Evolutionary conservation across 2,113 vertebrate species (phyloP).

Genomic region (Percopsis transmontana): DNA sequence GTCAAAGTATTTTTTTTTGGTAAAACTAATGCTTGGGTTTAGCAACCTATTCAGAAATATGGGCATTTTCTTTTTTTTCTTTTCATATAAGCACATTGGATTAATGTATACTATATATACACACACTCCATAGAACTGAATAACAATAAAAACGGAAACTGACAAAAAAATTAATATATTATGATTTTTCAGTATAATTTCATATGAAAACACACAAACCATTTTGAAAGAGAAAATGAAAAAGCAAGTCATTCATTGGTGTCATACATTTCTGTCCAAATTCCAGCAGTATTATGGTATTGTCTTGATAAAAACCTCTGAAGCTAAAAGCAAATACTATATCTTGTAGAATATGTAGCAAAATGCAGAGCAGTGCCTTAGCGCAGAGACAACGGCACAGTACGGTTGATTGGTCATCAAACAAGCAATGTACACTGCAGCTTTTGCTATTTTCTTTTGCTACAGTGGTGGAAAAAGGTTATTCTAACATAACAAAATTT

Average conservation of each 20-base stretch:
- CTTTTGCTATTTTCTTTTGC: conserved; percentile 30
- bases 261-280: conserved; percentile 68
- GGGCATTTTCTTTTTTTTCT: conserved; percentile 59
- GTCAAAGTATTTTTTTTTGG: too few species aligned
- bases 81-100: conserved; percentile 69
- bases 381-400: conserved; percentile 34
- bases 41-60: conserved; percentile 68
- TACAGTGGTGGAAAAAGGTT: too few species aligned
- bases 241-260: conserved; percentile 76
- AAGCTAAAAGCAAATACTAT: conserved; percentile 38
- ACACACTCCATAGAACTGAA: conserved; percentile 62
- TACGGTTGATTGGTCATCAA: conserved; percentile 22
- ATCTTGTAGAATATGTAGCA: conserved; percentile 38
- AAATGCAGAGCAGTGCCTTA: conserved; percentile 31
- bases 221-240: conserved; percentile 52
- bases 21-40: not conserved
- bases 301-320: conserved; percentile 25
- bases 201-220: conserved; percentile 58
- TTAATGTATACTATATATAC: conserved; percentile 65
- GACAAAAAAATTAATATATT: conserved; percentile 51
- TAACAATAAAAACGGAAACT: conserved; percentile 39
- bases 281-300: conserved; percentile 54
- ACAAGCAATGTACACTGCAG: conserved; percentile 36
- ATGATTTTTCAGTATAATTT: conserved; percentile 59
- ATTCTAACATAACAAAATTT: conserved; percentile 63